Base-by-base conservation (phyloP, 2,113 vertebrate genomes). In the Mandrillus leucophaeus region DNA sequence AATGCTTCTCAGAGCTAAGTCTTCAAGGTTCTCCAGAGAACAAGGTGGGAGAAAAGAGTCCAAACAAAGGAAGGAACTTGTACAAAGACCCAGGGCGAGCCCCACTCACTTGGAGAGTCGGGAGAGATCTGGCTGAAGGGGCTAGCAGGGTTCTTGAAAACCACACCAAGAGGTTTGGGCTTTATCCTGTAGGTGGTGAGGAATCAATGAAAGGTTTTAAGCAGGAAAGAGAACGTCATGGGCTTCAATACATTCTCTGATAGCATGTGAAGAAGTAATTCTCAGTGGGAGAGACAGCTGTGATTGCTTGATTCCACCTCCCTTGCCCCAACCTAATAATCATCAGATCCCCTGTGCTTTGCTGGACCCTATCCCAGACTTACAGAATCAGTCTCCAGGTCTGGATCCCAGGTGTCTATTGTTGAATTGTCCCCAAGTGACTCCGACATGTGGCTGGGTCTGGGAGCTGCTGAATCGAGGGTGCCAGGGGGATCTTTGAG, bases 21-120 rank as follows among this genome's bases (percentile, higher is more conserved):
- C 55, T 97, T 88, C 18, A 50, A 81, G 78, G n/a, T 96, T 96
- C 38, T 93, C 43, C 59, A 90, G 88, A 90, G 27, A 35, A 40
- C 35, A 90, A 73, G 72, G 32, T 88, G 17, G 38, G 48, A 83
- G 38, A 92, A 96, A 50, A 3, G 23, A 27, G 27, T 93, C 70
- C 85, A 61, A 90, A 92, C 92, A 87, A 76, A 92, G 50, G 4
- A 76, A 94, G 32, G 9, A 30, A 6, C 3, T 2, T 72, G 68
- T 52, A 83, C 43, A n/a, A 43, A 95, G 83, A 89, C 22, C 73
- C 45, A 52, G 68, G 35, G 38, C 0, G 2, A 92, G 22, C 88
- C 43, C 16, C 18, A 16, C 20, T 76, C 70, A n/a, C n/a, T 80
- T 66, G 52, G 66, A 87, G 59, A 94, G 5, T 85, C n/a, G 2